phyloP scores from a whole-genome alignment of 2,113 vertebrate genomes.

The Cyanocitta stelleri region DNA sequence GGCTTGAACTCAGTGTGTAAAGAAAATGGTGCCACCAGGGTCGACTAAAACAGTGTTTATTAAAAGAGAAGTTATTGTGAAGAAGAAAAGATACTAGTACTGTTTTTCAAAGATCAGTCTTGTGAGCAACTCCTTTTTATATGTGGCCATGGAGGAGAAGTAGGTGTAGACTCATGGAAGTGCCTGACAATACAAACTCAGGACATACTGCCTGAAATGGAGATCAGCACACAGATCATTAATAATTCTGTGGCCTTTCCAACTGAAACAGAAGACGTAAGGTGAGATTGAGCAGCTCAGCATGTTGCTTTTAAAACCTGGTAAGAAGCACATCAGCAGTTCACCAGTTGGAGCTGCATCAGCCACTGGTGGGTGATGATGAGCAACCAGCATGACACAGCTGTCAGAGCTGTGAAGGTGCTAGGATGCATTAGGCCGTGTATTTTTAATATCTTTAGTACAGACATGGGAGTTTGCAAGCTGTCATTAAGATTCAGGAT shows the following conservation, averaged over 20 bases:
- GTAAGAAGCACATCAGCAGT: not conserved
- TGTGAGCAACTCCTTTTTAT: not conserved
- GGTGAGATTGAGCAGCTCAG: not conserved
- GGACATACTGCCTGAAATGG: fast-evolving
- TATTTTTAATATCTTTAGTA: not conserved
- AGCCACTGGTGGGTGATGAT: not conserved
- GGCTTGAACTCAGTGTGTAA: not conserved
- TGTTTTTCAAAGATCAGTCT: not conserved
- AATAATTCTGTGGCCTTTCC: not conserved
- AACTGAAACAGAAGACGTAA: not conserved
- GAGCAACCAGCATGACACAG: not conserved
- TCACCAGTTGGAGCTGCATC: not conserved
- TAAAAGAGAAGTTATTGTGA: not conserved
- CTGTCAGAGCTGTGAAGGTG: not conserved
- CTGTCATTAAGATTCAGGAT: not conserved
- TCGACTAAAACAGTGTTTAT: not conserved
- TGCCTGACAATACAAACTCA: not conserved
- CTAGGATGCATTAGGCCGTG: not conserved
- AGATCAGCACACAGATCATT: not conserved
- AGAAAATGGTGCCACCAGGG: not conserved
- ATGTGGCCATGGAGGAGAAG: not conserved
- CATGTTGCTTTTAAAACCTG: not conserved
- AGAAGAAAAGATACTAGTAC: not conserved
- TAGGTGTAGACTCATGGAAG: not conserved
- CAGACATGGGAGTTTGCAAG: not conserved